Percentiles rank a stretch among this genome's conserved stretches.
These are phyloP conservation scores for Maniola jurtina DNA, from an alignment of 1,140 invertebrate species.

Conservation along the genomic window DNA sequence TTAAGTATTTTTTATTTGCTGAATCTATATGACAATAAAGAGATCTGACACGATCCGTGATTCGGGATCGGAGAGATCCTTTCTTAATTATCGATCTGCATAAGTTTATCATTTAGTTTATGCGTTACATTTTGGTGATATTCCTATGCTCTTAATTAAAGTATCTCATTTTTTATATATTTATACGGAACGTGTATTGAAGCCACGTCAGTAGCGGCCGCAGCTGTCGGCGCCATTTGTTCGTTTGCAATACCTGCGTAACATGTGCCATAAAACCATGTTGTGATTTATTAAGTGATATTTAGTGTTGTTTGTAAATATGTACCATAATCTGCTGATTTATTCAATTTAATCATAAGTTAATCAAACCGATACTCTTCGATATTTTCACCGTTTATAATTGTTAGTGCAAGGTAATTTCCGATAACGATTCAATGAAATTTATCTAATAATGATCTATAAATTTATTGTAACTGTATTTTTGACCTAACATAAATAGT, in stretches of 20 bases:
- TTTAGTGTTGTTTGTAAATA: constrained; percentile 79
- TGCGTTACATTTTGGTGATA: constrained; percentile 64
- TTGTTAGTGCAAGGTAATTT: constrained; percentile 51
- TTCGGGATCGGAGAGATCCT: constrained; percentile 41
- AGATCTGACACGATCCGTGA: constrained; percentile 65
- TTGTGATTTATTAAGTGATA: constrained; percentile 78
- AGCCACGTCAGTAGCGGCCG: constrained; percentile 56
- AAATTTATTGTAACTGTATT: constrained; percentile 36
- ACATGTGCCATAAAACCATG: constrained; percentile 76
- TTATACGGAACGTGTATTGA: constrained; percentile 50
- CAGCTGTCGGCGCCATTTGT: constrained; percentile 33
- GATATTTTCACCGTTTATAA: constrained; percentile 51
- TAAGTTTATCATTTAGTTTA: constrained; percentile 64
- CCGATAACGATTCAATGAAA: constrained; percentile 22
- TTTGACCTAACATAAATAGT: constrained; percentile 19
- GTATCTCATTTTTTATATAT: constrained; percentile 44
- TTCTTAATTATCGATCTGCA: constrained; percentile 68
- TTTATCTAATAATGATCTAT: neutral
- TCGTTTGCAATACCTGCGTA: constrained; percentile 63
- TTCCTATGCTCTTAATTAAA: constrained; percentile 56
- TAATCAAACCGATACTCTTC: constrained; percentile 49
- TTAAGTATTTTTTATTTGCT: constrained; percentile 63
- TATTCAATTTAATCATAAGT: constrained; percentile 55
- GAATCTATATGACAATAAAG: constrained; percentile 76
- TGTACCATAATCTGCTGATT: constrained; percentile 70